Percentiles rank a stretch among this genome's conserved stretches.
These are phyloP conservation scores for Ibidorhyncha struthersii DNA, from an alignment of 2,113 vertebrate genomes.

Conservation along the genomic window DNA sequence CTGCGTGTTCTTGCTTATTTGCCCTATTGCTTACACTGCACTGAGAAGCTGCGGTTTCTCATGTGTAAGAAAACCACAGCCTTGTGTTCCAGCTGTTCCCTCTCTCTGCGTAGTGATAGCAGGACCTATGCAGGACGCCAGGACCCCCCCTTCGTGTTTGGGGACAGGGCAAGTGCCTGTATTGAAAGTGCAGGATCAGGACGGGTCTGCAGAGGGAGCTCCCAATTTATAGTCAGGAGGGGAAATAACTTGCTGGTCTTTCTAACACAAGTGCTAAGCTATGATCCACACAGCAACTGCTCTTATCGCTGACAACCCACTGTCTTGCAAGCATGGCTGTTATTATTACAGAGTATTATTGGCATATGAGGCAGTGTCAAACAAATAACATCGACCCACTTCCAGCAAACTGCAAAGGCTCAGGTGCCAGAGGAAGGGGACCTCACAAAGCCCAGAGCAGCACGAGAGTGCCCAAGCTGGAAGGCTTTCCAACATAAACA, in stretches of 20 bases:
- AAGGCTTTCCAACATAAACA: not conserved
- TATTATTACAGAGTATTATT: not conserved
- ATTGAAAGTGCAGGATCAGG: not conserved
- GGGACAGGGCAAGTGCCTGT: not conserved
- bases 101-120: not conserved
- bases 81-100: not conserved
- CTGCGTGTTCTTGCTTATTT: not conserved
- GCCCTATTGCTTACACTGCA: not conserved
- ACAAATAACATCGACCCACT: not conserved
- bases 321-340: not conserved
- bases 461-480: not conserved
- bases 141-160: accelerated
- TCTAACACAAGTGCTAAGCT: not conserved
- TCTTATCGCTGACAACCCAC: not conserved
- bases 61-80: not conserved
- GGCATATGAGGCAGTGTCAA: not conserved
- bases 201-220: conserved; percentile 58
- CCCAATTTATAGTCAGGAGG: conserved; percentile 16
- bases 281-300: not conserved
- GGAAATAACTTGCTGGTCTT: not conserved
- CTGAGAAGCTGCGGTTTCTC: not conserved
- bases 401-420: not conserved
- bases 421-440: not conserved
- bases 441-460: not conserved
- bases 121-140: not conserved